Evolutionary conservation across 2,888 invertebrate genomes (phyloP), one percentile per base, ranked within the genome.

Genomic region (Orchesella flavescens): DNA sequence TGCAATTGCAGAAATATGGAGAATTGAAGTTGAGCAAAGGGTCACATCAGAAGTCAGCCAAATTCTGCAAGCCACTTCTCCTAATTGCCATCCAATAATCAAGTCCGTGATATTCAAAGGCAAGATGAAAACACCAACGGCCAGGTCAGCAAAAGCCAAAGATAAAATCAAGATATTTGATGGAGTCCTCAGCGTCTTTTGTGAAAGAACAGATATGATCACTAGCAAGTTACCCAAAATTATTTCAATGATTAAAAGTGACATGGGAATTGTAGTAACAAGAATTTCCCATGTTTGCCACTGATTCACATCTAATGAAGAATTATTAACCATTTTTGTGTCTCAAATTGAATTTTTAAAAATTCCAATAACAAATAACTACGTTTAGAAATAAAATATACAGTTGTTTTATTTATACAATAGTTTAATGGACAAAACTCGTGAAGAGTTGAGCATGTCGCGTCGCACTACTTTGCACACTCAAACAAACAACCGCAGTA

Each of bases 171-270:
- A 83, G 17, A 87, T 79, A 65, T 88, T 88, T 43, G 87, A 87
- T 10, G 88, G 86, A 0, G 85, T 85, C 4, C 86, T 80, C 0
- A 88, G 78, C 0, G 66, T 49, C 9, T 61, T n/a, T 43, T 85
- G 83, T 0, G 84, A 82, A 5, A 87, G 59, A 2, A 88, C 83
- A 10, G 88, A 85, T 0, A 85, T 4, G 7, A 87, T 86, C 10
- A 88, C 88, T 34, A 88, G 73, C 15, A 87, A 66, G 72, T 88
- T 88, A 19, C 88, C 88, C 5, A 87, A 65, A 10, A 87, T 73
- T 19, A 87, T 78, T 71, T 82, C 69, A 10, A 82, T n/a, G 12
- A 82, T 69, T 0, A 82, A 43, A 5, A 86, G 0, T 7, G 66
- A 13, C 43, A 85, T 74, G 0, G 81, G 81, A 24, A 75, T 75